Conservation (phyloP, 2,113 vertebrate genomes). For the Himantopus leucocephalus region DNA sequence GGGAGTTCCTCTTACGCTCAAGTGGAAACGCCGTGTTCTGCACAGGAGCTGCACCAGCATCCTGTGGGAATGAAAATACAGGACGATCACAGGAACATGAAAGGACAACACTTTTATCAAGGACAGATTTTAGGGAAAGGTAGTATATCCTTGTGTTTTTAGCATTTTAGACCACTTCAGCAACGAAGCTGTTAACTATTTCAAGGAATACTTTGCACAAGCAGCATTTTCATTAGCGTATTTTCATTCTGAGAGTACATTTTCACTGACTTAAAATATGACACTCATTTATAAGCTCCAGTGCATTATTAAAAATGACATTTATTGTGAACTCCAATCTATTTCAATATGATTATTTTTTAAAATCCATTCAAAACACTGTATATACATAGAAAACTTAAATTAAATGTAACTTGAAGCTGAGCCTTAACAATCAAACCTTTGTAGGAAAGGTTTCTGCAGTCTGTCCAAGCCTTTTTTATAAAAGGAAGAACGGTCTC, state of each 20-base stretch:
- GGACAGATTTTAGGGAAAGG: background rate
- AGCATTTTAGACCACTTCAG: background rate
- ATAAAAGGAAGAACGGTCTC: background rate
- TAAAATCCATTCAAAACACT: background rate
- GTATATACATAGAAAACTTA: background rate
- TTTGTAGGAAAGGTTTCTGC: background rate
- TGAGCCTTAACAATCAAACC: background rate
- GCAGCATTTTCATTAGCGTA: background rate
- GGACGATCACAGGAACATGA: background rate
- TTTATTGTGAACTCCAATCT: background rate
- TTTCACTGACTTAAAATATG: background rate
- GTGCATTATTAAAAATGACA: background rate
- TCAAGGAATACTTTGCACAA: background rate
- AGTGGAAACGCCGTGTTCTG: background rate
- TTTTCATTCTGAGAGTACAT: background rate
- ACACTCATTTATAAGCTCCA: background rate
- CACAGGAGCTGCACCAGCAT: background rate
- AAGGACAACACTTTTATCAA: background rate
- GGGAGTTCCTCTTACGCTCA: background rate
- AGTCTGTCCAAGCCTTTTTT: background rate
- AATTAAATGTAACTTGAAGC: background rate
- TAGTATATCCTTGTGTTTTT: background rate
- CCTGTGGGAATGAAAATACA: background rate
- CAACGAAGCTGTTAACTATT: background rate
- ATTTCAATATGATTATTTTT: background rate